Evolutionary conservation across 2,113 vertebrate species (phyloP).

Genomic region (Macaca fascicularis): DNA sequence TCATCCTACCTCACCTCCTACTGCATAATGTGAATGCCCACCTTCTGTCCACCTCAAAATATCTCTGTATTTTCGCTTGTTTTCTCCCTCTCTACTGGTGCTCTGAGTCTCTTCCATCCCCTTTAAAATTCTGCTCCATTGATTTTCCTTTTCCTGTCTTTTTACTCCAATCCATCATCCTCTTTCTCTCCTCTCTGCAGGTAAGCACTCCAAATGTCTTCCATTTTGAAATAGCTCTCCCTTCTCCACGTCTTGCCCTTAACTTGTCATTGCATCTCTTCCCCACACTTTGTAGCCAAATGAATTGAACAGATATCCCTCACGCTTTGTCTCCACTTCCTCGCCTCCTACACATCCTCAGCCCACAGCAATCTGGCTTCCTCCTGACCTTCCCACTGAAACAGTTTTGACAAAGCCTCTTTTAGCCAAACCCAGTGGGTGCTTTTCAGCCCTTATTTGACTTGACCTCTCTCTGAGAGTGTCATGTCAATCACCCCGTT

Average conservation of each 20-base stretch:
- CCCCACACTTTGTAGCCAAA: background rate
- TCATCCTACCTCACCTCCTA: background rate
- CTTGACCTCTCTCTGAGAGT: background rate
- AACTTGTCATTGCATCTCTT: background rate
- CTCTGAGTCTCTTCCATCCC: background rate
- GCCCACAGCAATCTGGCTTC: conserved; percentile 9
- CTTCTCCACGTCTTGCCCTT: background rate
- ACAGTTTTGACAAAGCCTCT: conserved; percentile 36
- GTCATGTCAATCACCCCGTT: background rate
- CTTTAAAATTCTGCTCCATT: background rate
- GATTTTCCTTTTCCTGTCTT: background rate
- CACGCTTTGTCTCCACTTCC: background rate
- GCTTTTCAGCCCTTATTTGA: background rate
- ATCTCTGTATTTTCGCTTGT: background rate
- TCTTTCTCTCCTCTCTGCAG: too few relatives aligned
- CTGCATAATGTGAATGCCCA: background rate
- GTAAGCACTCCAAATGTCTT: background rate
- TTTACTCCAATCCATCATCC: background rate
- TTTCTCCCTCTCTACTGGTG: background rate
- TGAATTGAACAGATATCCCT: background rate
- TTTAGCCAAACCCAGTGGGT: background rate
- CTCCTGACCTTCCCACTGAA: conserved; percentile 16
- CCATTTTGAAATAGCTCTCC: background rate
- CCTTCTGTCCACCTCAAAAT: background rate
- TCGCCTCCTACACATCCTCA: background rate